Evolutionary conservation across 2,797 vertebrate genomes (phyloP).

Genomic region (Botia kubotai): DNA sequence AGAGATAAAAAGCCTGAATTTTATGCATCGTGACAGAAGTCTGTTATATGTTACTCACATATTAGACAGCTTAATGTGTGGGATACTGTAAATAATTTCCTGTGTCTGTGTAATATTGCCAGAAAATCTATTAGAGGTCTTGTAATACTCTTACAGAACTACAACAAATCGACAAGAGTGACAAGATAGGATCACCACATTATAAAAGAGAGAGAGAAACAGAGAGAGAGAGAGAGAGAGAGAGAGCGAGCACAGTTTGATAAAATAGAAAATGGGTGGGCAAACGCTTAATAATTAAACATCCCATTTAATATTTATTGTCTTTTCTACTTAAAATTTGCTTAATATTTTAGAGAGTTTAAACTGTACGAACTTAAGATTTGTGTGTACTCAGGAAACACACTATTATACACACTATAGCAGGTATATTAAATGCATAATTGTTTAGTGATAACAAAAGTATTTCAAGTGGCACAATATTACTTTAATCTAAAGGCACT

Average conservation of each 20-base stretch:
- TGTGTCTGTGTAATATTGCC: conserved; percentile 44
- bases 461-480: neutral
- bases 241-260: neutral
- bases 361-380: neutral
- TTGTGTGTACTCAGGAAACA: neutral
- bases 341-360: neutral
- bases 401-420: neutral
- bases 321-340: neutral
- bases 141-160: neutral
- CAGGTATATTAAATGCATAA: neutral
- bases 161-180: neutral
- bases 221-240: neutral
- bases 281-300: neutral
- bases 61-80: conserved; percentile 58
- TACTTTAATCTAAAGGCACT: neutral
- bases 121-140: neutral
- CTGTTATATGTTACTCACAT: conserved; percentile 33
- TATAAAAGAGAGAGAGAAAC: neutral
- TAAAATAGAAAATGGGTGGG: neutral
- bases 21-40: conserved; percentile 45
- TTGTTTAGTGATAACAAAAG: neutral
- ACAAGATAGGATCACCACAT: neutral
- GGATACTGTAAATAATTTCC: conserved; percentile 67
- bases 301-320: conserved; percentile 7
- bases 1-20: conserved; percentile 43